phyloP scores from a whole-genome alignment of 1,140 invertebrate species.

The Zaprionus davidi region DNA sequence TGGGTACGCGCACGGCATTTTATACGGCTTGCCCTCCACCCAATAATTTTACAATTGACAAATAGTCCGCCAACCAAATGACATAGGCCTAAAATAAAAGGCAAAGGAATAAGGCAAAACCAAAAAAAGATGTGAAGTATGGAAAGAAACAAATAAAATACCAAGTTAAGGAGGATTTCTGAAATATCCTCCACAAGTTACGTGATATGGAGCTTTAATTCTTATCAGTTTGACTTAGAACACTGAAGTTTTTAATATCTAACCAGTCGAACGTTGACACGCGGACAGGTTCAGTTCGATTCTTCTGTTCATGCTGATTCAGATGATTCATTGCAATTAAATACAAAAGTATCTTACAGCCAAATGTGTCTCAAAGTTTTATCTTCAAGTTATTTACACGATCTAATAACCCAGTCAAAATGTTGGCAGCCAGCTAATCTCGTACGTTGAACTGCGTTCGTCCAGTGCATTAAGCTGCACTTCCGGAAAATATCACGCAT shows the following conservation, averaged over 20 bases:
- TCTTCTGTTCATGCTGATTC: no score
- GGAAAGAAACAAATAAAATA: not conserved
- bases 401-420: constrained; percentile 6
- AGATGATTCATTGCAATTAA: no score
- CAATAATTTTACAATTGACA: constrained; percentile 33
- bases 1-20: constrained; percentile 52
- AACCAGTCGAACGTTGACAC: no score
- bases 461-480: constrained; percentile 16
- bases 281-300: no score
- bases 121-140: not conserved
- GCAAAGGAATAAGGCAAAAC: not conserved
- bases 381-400: not conserved
- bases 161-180: not conserved
- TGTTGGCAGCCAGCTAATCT: not conserved
- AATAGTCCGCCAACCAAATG: constrained; percentile 17
- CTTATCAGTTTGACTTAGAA: no score
- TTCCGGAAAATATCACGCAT: constrained; percentile 60
- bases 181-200: not conserved
- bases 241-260: no score
- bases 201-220: no score
- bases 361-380: no score
- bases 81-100: constrained; percentile 3
- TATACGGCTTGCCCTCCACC: not conserved
- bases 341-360: no score
- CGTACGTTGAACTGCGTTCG: not conserved